A percentile compares a stretch with the other conserved stretches of the same genome.
Conservation (phyloP, 2,888 invertebrate species). For the Vesta saturnalis region DNA sequence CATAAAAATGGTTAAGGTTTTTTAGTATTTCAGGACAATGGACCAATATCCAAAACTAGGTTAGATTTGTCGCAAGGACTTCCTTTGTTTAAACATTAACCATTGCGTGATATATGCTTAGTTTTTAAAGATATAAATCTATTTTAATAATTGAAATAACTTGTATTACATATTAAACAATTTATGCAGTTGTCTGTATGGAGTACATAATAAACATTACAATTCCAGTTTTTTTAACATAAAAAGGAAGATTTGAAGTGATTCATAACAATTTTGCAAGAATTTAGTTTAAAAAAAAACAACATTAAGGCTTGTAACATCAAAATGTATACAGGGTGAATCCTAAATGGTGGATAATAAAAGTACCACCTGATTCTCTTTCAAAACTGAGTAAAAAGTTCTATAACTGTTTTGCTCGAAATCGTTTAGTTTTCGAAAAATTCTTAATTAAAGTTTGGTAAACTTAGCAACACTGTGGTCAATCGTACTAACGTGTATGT, state of each 20-base stretch:
- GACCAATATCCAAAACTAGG: slow-evolving; percentile 27
- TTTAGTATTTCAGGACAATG: slow-evolving; percentile 21
- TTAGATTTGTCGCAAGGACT: slow-evolving; percentile 26
- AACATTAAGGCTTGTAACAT: not conserved
- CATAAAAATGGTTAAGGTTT: slow-evolving; percentile 9
- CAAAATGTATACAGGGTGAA: not conserved
- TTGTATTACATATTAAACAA: slow-evolving; percentile 27
- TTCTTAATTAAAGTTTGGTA: too few species aligned
- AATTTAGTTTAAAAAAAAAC: too few species aligned
- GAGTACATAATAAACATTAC: slow-evolving; percentile 25
- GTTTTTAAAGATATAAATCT: slow-evolving; percentile 29
- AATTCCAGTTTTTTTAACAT: slow-evolving; percentile 5
- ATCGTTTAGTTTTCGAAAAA: too few species aligned
- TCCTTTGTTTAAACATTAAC: slow-evolving; percentile 29
- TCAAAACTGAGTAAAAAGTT: too few species aligned
- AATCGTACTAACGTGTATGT: too few species aligned
- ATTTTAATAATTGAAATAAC: slow-evolving; percentile 32
- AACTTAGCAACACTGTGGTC: too few species aligned
- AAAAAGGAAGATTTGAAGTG: not conserved
- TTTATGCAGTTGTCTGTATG: slow-evolving; percentile 32
- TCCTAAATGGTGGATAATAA: not conserved
- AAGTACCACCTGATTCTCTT: too few species aligned
- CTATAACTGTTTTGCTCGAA: too few species aligned
- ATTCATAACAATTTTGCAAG: not conserved
- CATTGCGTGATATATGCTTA: slow-evolving; percentile 34